Evolutionary conservation across 2,888 invertebrate genomes (phyloP), one percentile per base, ranked within the genome.

Genomic region (Sinodicranocentrus sp.): DNA sequence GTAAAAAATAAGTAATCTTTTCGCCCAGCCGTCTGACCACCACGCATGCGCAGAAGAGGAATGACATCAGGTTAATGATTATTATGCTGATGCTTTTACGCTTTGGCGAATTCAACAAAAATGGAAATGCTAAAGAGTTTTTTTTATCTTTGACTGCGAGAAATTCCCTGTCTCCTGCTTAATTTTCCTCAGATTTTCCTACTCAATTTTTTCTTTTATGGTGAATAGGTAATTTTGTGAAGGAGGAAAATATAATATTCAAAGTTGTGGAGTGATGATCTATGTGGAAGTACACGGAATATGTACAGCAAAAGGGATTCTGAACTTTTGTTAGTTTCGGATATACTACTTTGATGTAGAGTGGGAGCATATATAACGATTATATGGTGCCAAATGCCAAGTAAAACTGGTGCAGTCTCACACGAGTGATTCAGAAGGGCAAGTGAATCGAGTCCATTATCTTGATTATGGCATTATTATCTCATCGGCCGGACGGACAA

Each of bases 381-480:
- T 44, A 75, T 17, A 21, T 70, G 78, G 78, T 78, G 78, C 70
- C 78, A 78, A 78, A 70, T 59, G 70, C 43, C 68, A 70, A 78
- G 78, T 70, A 44, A 78, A 78, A 70, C 68, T 67, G 76, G 65
- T 65, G 77, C 68, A 59, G 68, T 59, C 57, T 77, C 76, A 54
- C 57, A 44, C 52, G 39, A 68, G 77, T 68, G 77, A 77, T 68
- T 77, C 77, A 44, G 77, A 77, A 68, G 77, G 68, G 77, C 77
- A 77, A 77, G 77, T 68, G 77, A 77, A 77, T 77, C 68, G n/a
- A n/a, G n/a, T n/a, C n/a, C n/a, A n/a, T n/a, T n/a, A n/a, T n/a
- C n/a, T n/a, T n/a, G n/a, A n/a, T n/a, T n/a, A n/a, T n/a, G n/a
- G n/a, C n/a, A n/a, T n/a, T n/a, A n/a, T n/a, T n/a, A n/a, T n/a